A percentile compares a stretch with the other conserved stretches of the same genome.
These are phyloP conservation scores for Rhodeus uyekii DNA, from an alignment of 2,797 vertebrate genomes.

Conservation along the genomic window DNA sequence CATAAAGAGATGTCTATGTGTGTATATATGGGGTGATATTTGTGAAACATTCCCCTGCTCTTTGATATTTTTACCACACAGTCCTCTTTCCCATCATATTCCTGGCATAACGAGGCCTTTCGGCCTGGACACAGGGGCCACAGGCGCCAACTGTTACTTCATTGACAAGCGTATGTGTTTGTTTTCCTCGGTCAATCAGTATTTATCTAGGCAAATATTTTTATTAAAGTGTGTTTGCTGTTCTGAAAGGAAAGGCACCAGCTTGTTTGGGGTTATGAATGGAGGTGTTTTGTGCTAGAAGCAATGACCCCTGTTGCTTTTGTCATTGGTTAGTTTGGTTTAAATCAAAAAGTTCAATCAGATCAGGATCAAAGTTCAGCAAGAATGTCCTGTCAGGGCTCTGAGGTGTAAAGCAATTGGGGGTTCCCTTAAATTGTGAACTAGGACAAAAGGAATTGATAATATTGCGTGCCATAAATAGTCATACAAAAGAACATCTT, in stretches of 20 bases:
- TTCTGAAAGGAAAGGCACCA: slow-evolving; percentile 66
- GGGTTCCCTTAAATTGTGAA: not conserved
- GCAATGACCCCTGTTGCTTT: slow-evolving; percentile 41
- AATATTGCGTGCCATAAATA: not conserved
- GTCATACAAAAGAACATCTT: not conserved
- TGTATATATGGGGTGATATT: slow-evolving; percentile 58
- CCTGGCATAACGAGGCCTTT: slow-evolving; percentile 67
- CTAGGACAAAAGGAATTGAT: not conserved
- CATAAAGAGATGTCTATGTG: slow-evolving; percentile 40
- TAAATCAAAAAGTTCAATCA: slow-evolving; percentile 46
- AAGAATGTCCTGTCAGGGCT: slow-evolving; percentile 25
- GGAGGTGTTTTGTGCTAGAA: slow-evolving; percentile 61
- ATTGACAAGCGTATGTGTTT: slow-evolving; percentile 49
- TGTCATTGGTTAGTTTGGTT: slow-evolving; percentile 50
- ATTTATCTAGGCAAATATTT: slow-evolving; percentile 77
- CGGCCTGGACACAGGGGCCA: slow-evolving; percentile 61
- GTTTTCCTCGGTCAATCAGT: slow-evolving; percentile 61
- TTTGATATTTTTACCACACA: slow-evolving; percentile 69
- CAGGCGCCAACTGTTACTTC: slow-evolving; percentile 69
- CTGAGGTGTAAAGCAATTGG: not conserved
- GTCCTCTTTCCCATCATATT: slow-evolving; percentile 52
- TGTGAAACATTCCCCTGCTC: slow-evolving; percentile 69
- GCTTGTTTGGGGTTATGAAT: slow-evolving; percentile 66
- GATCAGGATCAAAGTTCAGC: slow-evolving; percentile 62
- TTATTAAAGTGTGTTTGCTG: slow-evolving; percentile 73